phyloP scores from a whole-genome alignment of 2,888 invertebrate species.

The Tenthredo mesomela region DNA sequence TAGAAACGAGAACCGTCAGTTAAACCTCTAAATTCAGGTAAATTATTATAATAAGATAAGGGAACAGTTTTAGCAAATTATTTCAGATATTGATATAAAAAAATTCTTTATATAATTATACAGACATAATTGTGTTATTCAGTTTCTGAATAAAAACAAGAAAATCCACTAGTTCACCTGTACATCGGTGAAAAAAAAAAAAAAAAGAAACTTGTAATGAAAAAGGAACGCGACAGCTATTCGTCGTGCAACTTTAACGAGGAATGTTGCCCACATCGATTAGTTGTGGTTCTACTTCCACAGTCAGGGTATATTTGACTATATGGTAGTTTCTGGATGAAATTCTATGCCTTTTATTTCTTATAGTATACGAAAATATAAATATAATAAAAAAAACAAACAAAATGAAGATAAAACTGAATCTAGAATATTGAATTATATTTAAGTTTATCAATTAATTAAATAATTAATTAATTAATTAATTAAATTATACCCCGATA shows the following conservation, averaged over 20 bases:
- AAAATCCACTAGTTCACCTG: too few species aligned
- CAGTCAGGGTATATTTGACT: background rate
- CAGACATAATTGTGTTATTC: too few species aligned
- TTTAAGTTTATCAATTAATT: too few species aligned
- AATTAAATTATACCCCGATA: background rate
- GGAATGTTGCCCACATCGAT: conserved; percentile 43
- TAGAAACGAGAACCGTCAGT: too few species aligned
- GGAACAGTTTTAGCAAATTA: too few species aligned
- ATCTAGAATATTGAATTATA: background rate
- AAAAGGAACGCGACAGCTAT: background rate
- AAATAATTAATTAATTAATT: background rate
- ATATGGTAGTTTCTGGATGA: background rate
- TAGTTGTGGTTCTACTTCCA: conserved; percentile 36
- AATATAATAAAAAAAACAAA: background rate
- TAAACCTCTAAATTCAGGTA: too few species aligned
- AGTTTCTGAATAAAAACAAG: too few species aligned
- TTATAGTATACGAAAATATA: background rate
- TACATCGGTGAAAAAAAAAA: too few species aligned
- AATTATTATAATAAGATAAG: too few species aligned
- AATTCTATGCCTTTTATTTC: background rate
- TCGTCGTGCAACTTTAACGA: conserved; percentile 43
- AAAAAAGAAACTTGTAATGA: too few species aligned
- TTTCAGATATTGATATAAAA: too few species aligned
- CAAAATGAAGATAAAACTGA: background rate
- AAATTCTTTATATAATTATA: background rate